Base-by-base conservation (phyloP, 2,113 vertebrate species). In the Anhinga rufa region DNA sequence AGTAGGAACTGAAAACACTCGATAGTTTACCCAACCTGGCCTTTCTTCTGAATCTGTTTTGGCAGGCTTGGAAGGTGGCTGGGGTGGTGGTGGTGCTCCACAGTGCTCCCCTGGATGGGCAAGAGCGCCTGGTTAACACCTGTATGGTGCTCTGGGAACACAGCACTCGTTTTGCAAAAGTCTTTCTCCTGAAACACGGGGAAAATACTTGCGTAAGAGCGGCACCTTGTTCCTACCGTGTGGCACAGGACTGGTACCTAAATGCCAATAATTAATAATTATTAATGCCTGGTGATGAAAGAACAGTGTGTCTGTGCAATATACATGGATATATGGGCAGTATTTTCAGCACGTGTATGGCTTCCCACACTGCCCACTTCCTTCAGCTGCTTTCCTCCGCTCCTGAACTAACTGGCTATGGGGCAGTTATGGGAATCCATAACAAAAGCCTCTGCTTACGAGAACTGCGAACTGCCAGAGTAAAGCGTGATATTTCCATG, bases 401-500 rank as follows among this genome's bases (percentile, higher is more conserved):
- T 44, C 1, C 1, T 24, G 46, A 72, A 46, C 52, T n/a, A 20
- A 19, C 36, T 10, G 44, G 48, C 58, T 28, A 1, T 52, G 77
- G 77, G 81, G 75, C 62, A 78, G 40, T 38, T 65, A 26, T 1
- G 75, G 60, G 82, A 79, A 75, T 82, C 72, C 46, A 10, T 65
- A 90, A 42, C 54, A 62, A 83, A 80, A 2, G 25, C 55, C 61
- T 84, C 69, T 58, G 74, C 74, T 94, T 80, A 85, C 0, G 8
- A 52, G 92, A 92, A 58, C 75, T 93, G 95, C 91, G 34, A 68
- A 72, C 92, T 96, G 95, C 93, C 78, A 54, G 93, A 93, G 86
- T 66, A 88, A 92, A 90, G 92, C 26, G 69, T 94, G 81, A 31
- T 89, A 61, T 90, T 96, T 96, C 96, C 95, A 90, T 97, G 97